Evolutionary conservation across 2,888 invertebrate genomes (phyloP).

Genomic region (Ennomos quercinarius): DNA sequence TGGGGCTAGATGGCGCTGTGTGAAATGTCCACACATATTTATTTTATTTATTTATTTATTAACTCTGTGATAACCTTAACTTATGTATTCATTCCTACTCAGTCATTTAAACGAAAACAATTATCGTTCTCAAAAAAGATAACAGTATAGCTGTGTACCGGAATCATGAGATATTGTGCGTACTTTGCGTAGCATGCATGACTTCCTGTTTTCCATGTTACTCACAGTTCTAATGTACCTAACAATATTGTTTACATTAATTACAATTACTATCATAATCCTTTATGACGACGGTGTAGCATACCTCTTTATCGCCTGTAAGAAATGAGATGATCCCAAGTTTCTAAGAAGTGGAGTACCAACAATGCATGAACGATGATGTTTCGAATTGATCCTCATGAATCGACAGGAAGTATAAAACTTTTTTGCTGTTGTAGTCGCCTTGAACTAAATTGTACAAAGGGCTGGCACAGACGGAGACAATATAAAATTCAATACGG

Average conservation of each 20-base stretch:
- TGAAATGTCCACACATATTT: too few species aligned
- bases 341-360: not conserved
- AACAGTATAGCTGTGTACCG: conserved; percentile 23
- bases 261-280: conserved; percentile 4
- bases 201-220: conserved; percentile 39
- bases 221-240: conserved; percentile 28
- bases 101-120: conserved; percentile 8
- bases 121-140: conserved; percentile 24
- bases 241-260: conserved; percentile 6
- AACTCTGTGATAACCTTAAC: too few species aligned
- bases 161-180: conserved; percentile 23
- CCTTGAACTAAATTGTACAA: too few species aligned
- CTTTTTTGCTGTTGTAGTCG: too few species aligned
- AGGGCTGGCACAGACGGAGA: not conserved
- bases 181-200: conserved; percentile 15
- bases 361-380: not conserved
- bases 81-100: too few species aligned
- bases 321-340: conserved; percentile 9
- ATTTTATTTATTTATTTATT: too few species aligned
- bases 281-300: conserved; percentile 4
- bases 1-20: too few species aligned
- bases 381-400: not conserved
- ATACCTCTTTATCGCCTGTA: conserved; percentile 9
- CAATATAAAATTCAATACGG: too few species aligned
- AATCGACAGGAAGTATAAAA: too few species aligned